Conservation (phyloP, 2,797 vertebrate genomes). For the Crossoptilon crossoptilon region DNA sequence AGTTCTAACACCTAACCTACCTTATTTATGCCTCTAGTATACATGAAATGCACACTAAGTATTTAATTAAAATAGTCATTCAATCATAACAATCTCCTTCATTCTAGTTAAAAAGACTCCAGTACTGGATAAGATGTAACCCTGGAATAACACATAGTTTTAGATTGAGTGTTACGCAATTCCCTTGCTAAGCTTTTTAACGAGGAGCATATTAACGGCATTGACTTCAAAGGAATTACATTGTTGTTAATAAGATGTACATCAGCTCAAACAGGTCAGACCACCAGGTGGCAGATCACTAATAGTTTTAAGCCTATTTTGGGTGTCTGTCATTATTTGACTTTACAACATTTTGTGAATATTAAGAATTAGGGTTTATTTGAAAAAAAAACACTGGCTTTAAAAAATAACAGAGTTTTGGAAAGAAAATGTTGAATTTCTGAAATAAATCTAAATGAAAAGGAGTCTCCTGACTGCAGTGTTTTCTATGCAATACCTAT, state of each 20-base stretch:
- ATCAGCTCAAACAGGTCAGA: not conserved
- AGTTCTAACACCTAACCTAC: not conserved
- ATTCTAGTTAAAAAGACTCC: not conserved
- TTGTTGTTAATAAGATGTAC: not conserved
- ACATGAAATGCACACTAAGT: not conserved
- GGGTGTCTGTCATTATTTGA: not conserved
- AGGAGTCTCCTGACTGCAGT: not conserved
- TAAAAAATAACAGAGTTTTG: not conserved
- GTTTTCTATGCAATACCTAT: not conserved
- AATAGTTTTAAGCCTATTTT: not conserved
- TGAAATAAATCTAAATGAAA: not conserved
- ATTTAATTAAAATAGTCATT: slow-evolving; percentile 35
- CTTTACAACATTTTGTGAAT: not conserved
- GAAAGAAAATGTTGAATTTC: not conserved
- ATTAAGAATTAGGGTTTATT: not conserved
- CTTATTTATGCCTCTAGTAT: not conserved
- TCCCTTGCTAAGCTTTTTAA: not conserved
- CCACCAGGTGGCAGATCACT: slow-evolving; percentile 55
- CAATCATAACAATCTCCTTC: not conserved
- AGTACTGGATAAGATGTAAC: not conserved
- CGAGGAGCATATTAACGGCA: not conserved
- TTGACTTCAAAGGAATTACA: not conserved
- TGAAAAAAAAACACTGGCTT: not conserved
- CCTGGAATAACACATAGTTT: not conserved
- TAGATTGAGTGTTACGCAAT: not conserved